A percentile compares a stretch with the other conserved stretches of the same genome.
Evolutionary conservation across 2,888 invertebrate genomes (phyloP).

Genomic region (Tenthredo distinguenda): DNA sequence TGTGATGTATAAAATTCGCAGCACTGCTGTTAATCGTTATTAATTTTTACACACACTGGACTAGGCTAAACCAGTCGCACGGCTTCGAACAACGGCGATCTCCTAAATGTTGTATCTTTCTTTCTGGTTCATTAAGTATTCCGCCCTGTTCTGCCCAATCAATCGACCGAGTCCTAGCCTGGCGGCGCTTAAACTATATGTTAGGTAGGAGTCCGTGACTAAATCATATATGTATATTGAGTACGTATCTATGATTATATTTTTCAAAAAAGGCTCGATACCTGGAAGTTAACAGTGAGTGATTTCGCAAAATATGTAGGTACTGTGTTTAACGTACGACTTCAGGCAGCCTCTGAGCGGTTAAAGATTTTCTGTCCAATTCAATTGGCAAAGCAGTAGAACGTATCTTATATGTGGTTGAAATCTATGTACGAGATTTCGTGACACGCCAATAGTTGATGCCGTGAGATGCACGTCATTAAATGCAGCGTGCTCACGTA

Average conservation of each 20-base stretch:
- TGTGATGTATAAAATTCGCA: not conserved
- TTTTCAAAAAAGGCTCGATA: not conserved
- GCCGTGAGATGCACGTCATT: conserved; percentile 45
- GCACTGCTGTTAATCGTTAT: not conserved
- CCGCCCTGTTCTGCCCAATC: conserved; percentile 19
- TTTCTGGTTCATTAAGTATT: conserved; percentile 35
- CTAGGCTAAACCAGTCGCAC: not conserved
- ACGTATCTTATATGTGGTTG: conserved; percentile 13
- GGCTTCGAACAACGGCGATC: not conserved
- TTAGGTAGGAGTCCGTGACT: conserved; percentile 22
- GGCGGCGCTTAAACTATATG: conserved; percentile 17
- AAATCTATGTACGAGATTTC: conserved; percentile 37
- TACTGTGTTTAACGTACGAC: not conserved
- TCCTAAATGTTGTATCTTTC: conserved; percentile 17
- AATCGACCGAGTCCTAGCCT: conserved; percentile 28
- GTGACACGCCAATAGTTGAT: conserved; percentile 47
- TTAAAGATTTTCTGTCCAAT: not conserved
- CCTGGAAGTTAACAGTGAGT: not conserved
- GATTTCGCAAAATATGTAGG: not conserved
- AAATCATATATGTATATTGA: not conserved
- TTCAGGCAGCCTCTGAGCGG: not conserved
- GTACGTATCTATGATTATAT: not conserved
- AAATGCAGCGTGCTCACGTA: conserved; percentile 44
- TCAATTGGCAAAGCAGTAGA: not conserved
- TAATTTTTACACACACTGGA: not conserved